These are phyloP conservation scores for Nyctibius grandis DNA, from an alignment of 2,797 vertebrate genomes.

Conservation along the genomic window DNA sequence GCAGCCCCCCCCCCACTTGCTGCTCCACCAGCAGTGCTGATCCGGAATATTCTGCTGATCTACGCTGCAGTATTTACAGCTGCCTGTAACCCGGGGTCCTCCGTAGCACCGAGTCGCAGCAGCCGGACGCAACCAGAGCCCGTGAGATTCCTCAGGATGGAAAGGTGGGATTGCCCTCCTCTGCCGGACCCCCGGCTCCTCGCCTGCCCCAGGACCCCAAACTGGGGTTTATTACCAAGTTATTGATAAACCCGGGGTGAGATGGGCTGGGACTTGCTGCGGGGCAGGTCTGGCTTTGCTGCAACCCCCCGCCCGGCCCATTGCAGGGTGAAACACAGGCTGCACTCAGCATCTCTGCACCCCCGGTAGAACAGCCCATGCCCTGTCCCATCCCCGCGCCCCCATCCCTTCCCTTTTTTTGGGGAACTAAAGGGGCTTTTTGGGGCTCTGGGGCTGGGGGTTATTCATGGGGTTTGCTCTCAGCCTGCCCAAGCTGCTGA, in stretches of 20 bases:
- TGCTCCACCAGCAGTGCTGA: not conserved
- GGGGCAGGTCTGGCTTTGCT: not conserved
- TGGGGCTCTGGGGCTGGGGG: not conserved
- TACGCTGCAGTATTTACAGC: not conserved
- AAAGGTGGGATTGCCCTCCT: fast-evolving
- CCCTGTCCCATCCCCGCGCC: fast-evolving
- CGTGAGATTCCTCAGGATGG: not conserved
- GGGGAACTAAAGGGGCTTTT: not conserved
- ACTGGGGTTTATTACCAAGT: not conserved
- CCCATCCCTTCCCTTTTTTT: not conserved
- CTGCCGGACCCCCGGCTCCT: not conserved
- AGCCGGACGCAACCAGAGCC: not conserved
- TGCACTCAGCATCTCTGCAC: not conserved
- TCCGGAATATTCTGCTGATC: not conserved
- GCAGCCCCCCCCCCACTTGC: not conserved
- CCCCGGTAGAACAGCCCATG: fast-evolving
- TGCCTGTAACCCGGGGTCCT: not conserved
- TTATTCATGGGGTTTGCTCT: not conserved
- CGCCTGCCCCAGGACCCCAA: fast-evolving
- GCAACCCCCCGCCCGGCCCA: fast-evolving
- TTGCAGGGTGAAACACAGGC: fast-evolving
- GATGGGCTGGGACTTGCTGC: fast-evolving
- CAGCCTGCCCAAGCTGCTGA: not conserved
- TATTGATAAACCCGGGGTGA: not conserved
- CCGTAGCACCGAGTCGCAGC: not conserved